Base-by-base conservation (phyloP, 2,888 invertebrate genomes). In the Nematopogon swammerdamellus region DNA sequence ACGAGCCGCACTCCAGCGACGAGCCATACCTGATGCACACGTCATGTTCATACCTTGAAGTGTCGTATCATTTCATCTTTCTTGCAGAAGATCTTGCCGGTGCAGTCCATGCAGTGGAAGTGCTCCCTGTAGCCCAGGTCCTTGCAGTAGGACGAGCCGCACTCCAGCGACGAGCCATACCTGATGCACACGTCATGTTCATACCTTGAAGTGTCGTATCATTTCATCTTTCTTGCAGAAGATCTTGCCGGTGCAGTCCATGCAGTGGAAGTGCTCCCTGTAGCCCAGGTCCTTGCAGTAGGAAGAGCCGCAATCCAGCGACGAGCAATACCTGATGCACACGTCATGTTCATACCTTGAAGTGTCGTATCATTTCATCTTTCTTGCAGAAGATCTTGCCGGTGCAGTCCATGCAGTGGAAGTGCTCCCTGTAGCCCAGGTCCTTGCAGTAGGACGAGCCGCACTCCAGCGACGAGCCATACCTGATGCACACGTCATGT, bases 1-100 rank as follows among this genome's bases (percentile, higher is more conserved):
- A 83, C 51, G 87, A 88, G 16, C 92, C 92, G 66, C 94, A 94
- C 73, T 94, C 93, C 58, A 88, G 70, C 1, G 91, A 88, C 49
- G 88, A 92, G 48, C 86, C 80, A 68, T 88, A 95, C 66, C 80
- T 80, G 56, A n/a, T n/a, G n/a, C n/a, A n/a, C n/a, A n/a, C n/a
- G n/a, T n/a, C n/a, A n/a, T n/a, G n/a, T n/a, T n/a, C n/a, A n/a
- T 51, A 80, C 80, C 70, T 80, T 98, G 66, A 96, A 95, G 72
- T 98, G 97, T 44, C 97, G 86, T 56, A 97, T 97, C 91, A 98
- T 97, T 68, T 98, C 97, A 70, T 98, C 98, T 67, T 97, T 97
- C 75, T 97, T 97, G 62, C 95, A 90, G 66, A 98, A 93, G n/a
- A 97, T 94, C 61, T 93, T 83, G 52, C 86, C 84, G 18, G 82